phyloP scores from a whole-genome alignment of 2,797 vertebrate species.

The Oceanodroma leucorhoa region DNA sequence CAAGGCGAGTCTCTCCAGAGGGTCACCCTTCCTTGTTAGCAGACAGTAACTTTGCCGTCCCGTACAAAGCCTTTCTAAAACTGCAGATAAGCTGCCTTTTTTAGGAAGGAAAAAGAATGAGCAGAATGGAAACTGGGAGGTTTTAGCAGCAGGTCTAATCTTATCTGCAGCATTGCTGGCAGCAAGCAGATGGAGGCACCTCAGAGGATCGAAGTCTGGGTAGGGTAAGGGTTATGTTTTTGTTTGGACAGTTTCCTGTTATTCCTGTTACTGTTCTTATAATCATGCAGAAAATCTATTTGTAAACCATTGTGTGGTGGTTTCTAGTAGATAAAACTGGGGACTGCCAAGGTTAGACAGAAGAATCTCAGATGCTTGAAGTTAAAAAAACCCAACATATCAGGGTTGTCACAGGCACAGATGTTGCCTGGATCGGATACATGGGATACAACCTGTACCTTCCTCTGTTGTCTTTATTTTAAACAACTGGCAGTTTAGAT shows the following conservation, averaged over 20 bases:
- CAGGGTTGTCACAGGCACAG: not conserved
- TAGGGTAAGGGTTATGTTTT: not conserved
- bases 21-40: not conserved
- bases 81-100: slow-evolving; percentile 16
- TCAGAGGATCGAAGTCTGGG: not conserved
- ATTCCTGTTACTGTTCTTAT: not conserved
- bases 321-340: slow-evolving; percentile 21
- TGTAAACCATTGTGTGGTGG: slow-evolving; percentile 19
- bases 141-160: slow-evolving; percentile 15
- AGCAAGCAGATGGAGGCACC: not conserved
- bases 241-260: slow-evolving; percentile 37
- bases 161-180: slow-evolving; percentile 11
- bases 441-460: not conserved
- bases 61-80: not conserved
- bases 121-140: slow-evolving; percentile 27
- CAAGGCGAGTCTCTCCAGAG: not conserved
- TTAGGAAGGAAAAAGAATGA: slow-evolving; percentile 10
- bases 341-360: not conserved
- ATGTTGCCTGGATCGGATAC: not conserved
- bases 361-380: not conserved
- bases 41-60: not conserved
- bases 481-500: not conserved
- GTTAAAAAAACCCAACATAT: not conserved
- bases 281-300: not conserved
- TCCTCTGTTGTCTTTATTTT: slow-evolving; percentile 1